phyloP scores from a whole-genome alignment of 92 coral and sea anemone genomes.

The Pocillopora meandrina region DNA sequence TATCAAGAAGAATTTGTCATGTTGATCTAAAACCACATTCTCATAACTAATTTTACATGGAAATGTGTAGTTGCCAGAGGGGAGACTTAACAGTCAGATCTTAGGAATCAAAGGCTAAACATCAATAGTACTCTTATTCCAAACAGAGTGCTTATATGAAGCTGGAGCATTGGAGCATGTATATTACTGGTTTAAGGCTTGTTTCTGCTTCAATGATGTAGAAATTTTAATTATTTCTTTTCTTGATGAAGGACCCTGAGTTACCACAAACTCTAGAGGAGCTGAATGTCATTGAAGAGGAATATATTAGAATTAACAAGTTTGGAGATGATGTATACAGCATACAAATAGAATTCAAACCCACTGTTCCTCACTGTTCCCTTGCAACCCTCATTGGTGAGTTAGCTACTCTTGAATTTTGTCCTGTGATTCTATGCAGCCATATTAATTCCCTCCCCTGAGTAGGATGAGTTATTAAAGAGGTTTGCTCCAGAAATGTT shows the following conservation, averaged over 20 bases:
- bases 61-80: no score
- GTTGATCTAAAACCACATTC: no score
- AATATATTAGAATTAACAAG: conserved; percentile 61
- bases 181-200: no score
- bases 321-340: conserved; percentile 65
- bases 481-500: no score
- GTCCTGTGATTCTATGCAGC: not conserved
- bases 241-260: conserved; percentile 82
- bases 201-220: no score
- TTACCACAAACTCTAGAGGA: conserved; percentile 94
- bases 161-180: no score
- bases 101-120: no score
- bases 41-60: no score
- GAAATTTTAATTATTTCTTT: not conserved
- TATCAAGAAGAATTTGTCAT: no score
- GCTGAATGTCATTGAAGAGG: conserved; percentile 82
- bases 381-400: conserved; percentile 99
- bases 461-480: no score
- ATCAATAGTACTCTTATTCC: no score
- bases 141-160: not conserved
- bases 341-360: conserved; percentile 80
- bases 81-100: no score
- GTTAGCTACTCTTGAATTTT: not conserved
- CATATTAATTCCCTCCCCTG: not conserved
- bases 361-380: conserved; percentile 97